Percentiles rank a stretch among this genome's conserved stretches.
Conservation (phyloP, 2,113 vertebrate genomes). For the Zingel zingel region DNA sequence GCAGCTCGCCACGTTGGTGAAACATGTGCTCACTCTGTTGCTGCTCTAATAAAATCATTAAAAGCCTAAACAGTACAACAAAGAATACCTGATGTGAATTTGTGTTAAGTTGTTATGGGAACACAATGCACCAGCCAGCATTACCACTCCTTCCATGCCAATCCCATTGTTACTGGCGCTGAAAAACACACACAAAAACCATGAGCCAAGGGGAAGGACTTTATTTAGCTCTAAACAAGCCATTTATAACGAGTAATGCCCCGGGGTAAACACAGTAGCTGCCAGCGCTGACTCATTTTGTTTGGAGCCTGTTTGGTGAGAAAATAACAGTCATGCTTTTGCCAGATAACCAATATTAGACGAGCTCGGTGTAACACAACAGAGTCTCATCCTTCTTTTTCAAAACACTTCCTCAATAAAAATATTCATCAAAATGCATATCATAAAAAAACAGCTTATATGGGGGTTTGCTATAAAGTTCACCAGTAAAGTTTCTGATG, state of each 20-base stretch:
- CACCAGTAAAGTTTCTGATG: neutral
- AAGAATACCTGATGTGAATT: conserved; percentile 83
- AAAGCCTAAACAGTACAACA: conserved; percentile 12
- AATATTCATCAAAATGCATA: neutral
- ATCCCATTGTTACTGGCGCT: conserved; percentile 87
- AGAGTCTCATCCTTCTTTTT: neutral
- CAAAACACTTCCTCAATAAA: neutral
- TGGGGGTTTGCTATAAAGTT: neutral
- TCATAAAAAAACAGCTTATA: neutral
- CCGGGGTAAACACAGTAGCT: neutral
- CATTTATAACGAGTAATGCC: neutral
- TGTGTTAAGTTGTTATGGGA: conserved; percentile 63
- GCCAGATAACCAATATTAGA: neutral
- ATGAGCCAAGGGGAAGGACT: conserved; percentile 1
- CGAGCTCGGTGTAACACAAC: neutral
- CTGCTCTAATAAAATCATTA: neutral
- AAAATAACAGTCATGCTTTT: neutral
- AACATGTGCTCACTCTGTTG: neutral
- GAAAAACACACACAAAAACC: conserved; percentile 40
- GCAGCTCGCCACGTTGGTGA: neutral
- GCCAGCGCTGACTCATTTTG: neutral
- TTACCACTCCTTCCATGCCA: conserved; percentile 76
- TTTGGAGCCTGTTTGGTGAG: conserved; percentile 21
- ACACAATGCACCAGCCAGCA: conserved; percentile 80
- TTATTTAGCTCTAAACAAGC: neutral